Conservation (phyloP, 1,140 invertebrate genomes). For the Pachypsylla venusta region DNA sequence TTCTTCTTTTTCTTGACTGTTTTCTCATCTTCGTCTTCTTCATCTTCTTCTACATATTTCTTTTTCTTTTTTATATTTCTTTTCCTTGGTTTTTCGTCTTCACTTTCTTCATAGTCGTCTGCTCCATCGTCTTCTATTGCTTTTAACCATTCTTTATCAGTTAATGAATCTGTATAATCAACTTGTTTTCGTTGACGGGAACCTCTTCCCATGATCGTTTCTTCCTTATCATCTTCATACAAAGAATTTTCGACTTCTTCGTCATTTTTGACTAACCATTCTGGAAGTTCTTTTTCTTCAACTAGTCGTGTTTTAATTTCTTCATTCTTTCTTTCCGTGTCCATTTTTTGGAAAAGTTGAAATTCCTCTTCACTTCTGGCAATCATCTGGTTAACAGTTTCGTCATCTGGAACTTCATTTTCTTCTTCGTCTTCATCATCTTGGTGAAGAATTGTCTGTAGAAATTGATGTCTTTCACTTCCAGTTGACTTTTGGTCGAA, state of each 20-base stretch:
- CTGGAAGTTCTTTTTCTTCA: conserved; percentile 83
- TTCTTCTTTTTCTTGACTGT: background rate
- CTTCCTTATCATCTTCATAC: conserved; percentile 64
- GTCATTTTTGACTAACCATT: conserved; percentile 88
- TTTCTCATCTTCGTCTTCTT: background rate
- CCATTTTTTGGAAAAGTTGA: conserved; percentile 85
- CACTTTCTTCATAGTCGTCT: conserved; percentile 61
- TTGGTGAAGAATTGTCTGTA: conserved; percentile 86
- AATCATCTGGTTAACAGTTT: conserved; percentile 99
- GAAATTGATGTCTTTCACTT: conserved; percentile 81
- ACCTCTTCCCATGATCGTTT: conserved; percentile 54
- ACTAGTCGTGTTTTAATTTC: conserved; percentile 81
- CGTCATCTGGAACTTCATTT: conserved; percentile 97
- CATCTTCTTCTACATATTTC: background rate
- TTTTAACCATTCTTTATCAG: conserved; percentile 21
- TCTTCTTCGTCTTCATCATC: conserved; percentile 90
- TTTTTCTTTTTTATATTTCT: background rate
- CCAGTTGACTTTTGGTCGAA: conserved; percentile 98
- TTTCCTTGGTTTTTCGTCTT: conserved; percentile 31
- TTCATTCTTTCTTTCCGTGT: conserved; percentile 71
- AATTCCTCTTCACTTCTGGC: conserved; percentile 88
- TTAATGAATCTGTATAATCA: background rate
- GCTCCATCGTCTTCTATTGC: conserved; percentile 46
- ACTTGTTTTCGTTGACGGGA: conserved; percentile 83
- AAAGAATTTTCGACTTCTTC: conserved; percentile 59